Evolutionary conservation across 2,888 invertebrate species (phyloP).

Genomic region (Boloria euphrosyne): DNA sequence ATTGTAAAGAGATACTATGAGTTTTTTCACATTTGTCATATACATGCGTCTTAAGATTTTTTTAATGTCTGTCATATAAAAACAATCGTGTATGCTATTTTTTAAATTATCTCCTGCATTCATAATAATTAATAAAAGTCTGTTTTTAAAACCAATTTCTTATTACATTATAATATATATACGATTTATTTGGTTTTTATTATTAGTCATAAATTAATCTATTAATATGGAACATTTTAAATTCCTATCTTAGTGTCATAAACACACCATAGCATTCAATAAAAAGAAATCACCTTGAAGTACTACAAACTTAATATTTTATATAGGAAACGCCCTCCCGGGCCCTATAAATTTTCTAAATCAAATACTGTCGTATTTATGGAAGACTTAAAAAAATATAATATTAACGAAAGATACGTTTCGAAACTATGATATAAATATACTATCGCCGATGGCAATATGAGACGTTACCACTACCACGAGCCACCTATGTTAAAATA

Average conservation of each 20-base stretch:
- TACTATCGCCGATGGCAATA: conserved; percentile 15
- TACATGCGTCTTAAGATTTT: not conserved
- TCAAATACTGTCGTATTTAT: conserved; percentile 65
- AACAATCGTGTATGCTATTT: not conserved
- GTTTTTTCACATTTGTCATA: conserved; percentile 9
- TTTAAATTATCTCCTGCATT: not conserved
- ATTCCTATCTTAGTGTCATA: conserved; percentile 46
- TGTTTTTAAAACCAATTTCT: conserved; percentile 6
- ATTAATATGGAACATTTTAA: conserved; percentile 5
- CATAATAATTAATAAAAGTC: not conserved
- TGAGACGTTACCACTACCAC: not conserved
- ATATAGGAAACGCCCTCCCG: conserved; percentile 77
- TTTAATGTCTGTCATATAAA: not conserved
- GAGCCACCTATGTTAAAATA: not conserved
- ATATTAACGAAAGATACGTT: conserved; percentile 35
- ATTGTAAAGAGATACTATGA: no score
- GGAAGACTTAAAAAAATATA: conserved; percentile 52
- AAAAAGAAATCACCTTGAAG: conserved; percentile 63
- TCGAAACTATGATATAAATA: conserved; percentile 27
- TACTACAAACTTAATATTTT: conserved; percentile 77
- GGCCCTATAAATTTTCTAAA: conserved; percentile 50
- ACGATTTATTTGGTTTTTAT: conserved; percentile 13
- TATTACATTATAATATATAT: conserved; percentile 5
- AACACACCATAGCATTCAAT: conserved; percentile 55
- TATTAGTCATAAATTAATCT: conserved; percentile 14